A percentile compares a stretch with the other conserved stretches of the same genome.
These are phyloP conservation scores for Spongilla lacustris DNA, from an alignment of 37 sponge, comb jelly and placozoan species.

Conservation along the genomic window DNA sequence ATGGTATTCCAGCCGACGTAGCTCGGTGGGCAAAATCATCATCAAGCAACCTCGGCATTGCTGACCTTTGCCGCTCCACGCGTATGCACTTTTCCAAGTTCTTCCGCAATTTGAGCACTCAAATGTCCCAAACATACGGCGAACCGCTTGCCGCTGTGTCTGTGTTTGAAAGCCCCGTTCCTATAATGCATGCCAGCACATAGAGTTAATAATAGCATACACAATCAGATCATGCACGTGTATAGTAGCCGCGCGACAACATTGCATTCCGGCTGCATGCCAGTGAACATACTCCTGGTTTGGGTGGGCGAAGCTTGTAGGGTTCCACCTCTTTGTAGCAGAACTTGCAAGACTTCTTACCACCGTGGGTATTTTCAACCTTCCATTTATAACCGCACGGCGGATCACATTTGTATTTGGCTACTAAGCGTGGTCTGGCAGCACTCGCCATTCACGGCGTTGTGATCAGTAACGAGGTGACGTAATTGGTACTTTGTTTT, in stretches of 20 bases:
- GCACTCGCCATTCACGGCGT: neutral
- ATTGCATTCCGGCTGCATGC: neutral
- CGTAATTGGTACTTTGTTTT: too few relatives aligned
- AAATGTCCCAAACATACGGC: neutral
- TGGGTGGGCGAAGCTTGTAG: neutral
- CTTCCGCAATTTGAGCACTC: neutral
- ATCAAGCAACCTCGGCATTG: neutral
- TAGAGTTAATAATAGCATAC: too few relatives aligned
- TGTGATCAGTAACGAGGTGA: too few relatives aligned
- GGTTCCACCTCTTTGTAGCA: neutral
- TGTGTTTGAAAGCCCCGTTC: neutral
- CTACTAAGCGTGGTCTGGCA: neutral
- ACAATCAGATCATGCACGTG: too few relatives aligned
- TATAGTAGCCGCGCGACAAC: neutral
- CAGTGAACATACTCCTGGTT: neutral
- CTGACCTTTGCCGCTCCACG: neutral
- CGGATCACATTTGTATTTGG: neutral
- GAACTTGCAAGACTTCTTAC: neutral
- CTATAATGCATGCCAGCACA: neutral
- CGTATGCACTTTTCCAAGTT: neutral
- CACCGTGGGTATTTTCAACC: neutral
- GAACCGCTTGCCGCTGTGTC: neutral
- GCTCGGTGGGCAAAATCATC: neutral
- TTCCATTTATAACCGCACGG: neutral
- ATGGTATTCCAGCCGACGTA: neutral